Base-by-base conservation (phyloP, 2,797 vertebrate species). In the Darevskia nairensis region DNA sequence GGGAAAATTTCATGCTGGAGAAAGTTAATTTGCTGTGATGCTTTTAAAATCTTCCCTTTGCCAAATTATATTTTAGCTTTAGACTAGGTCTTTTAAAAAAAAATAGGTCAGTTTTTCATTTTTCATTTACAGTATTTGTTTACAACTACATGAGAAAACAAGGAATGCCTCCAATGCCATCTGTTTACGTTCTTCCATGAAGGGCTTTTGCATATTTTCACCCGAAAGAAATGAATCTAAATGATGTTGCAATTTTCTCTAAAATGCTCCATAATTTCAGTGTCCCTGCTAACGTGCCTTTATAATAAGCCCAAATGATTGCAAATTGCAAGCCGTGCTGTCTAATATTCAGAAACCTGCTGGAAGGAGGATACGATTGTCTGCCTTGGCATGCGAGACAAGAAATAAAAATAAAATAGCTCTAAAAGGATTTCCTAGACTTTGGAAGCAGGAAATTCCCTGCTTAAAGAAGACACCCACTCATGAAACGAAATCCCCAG, bases 51-150 rank as follows among this genome's bases (percentile, higher is more conserved):
- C 10, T 92, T 90, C 87, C 89, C 77, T 90, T 92, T 88, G 17
- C 75, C 88, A 82, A 94, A 90, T 91, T 87, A 91, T 44, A 92
- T 95, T 29, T 88, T 87, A 61, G 91, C 95, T 92, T 93, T 92
- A 90, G 80, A 86, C 88, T 61, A 94, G 68, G 93, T 90, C 11
- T 50, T 50, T 94, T 96, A n/a, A 87, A 86, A 94, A 86, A 95
- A 46, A 50, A 50, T 50, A 95, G 89, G 92, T 91, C 75, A 89
- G 89, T 93, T 88, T 90, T 94, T 50, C 89, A 92, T 84, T 91
- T 84, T 94, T 94, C 94, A 93, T 96, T 95, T 94, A 90, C 94
- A 93, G 6, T 92, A 92, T 96, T 96, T 96, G 79, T 96, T 96
- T 96, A 95, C 87, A 68, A 6, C 90, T 94, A 86, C 81, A 81